A percentile compares a stretch with the other conserved stretches of the same genome.
Evolutionary conservation across 92 coral and sea anemone genomes (phyloP).

Genomic region (Virgularia gustaviana): DNA sequence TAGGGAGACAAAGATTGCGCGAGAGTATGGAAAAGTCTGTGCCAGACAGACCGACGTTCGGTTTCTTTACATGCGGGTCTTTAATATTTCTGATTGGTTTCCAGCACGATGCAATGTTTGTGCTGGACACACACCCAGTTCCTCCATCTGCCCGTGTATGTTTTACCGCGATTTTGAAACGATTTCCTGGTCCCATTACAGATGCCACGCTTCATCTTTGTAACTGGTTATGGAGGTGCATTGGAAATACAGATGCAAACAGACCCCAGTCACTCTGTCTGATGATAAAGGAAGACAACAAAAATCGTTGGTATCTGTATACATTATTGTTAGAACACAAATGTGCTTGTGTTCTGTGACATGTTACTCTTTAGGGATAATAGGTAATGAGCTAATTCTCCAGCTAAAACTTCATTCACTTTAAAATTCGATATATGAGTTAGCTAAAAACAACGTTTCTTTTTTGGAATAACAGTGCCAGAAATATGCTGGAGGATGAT

Average conservation of each 20-base stretch:
- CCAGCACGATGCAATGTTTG: neutral
- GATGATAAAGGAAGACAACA: too few relatives aligned
- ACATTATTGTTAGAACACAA: too few relatives aligned
- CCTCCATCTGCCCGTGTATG: neutral
- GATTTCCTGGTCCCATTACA: neutral
- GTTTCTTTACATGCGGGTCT: neutral
- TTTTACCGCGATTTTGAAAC: neutral
- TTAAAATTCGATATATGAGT: too few relatives aligned
- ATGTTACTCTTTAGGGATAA: too few relatives aligned
- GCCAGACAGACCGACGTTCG: neutral
- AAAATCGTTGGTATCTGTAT: too few relatives aligned
- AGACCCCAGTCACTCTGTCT: slow-evolving; percentile 20
- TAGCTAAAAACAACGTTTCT: too few relatives aligned
- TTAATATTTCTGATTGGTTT: neutral
- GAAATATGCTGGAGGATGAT: too few relatives aligned
- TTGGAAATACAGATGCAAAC: neutral
- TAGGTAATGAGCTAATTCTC: too few relatives aligned
- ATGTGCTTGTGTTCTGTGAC: too few relatives aligned
- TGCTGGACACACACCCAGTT: slow-evolving; percentile 2
- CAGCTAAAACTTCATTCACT: too few relatives aligned
- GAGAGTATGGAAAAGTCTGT: neutral
- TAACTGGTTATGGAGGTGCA: neutral
- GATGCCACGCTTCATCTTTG: neutral
- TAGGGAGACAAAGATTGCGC: neutral
- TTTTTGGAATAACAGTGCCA: too few relatives aligned